Percentiles rank a stretch among this genome's conserved stretches.
Conservation (phyloP, 2,113 vertebrate genomes). For the Leptobrachium ailaonicum region DNA sequence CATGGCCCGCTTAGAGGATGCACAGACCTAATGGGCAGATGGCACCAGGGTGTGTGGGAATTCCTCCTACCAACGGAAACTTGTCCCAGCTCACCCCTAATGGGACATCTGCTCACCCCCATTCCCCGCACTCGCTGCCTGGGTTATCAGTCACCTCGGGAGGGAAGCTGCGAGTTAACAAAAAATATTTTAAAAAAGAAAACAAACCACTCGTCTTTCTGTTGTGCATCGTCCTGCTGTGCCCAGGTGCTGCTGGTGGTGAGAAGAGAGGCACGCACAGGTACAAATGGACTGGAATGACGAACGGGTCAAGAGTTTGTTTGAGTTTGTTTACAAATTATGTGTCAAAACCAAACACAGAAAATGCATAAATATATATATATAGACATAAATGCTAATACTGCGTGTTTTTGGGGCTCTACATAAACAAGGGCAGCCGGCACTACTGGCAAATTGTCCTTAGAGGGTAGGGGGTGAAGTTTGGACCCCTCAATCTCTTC, state of each 20-base stretch:
- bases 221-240: not conserved
- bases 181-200: not conserved
- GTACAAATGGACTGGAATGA: no score
- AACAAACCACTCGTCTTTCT: not conserved
- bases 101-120: conserved; percentile 40
- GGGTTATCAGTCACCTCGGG: conserved; percentile 19
- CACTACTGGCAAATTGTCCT: no score
- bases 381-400: no score
- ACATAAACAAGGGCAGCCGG: no score
- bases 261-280: not conserved
- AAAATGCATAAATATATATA: no score
- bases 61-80: conserved; percentile 47
- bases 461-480: no score
- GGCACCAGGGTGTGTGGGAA: conserved; percentile 49
- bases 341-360: no score
- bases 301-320: no score
- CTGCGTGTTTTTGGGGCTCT: no score
- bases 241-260: not conserved
- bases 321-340: no score
- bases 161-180: not conserved
- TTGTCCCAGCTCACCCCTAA: conserved; percentile 29
- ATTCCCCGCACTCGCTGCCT: not conserved
- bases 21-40: conserved; percentile 46
- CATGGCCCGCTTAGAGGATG: conserved; percentile 37
- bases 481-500: no score